Conservation (phyloP, 2,888 invertebrate genomes). For the Isotomurus palustris region DNA sequence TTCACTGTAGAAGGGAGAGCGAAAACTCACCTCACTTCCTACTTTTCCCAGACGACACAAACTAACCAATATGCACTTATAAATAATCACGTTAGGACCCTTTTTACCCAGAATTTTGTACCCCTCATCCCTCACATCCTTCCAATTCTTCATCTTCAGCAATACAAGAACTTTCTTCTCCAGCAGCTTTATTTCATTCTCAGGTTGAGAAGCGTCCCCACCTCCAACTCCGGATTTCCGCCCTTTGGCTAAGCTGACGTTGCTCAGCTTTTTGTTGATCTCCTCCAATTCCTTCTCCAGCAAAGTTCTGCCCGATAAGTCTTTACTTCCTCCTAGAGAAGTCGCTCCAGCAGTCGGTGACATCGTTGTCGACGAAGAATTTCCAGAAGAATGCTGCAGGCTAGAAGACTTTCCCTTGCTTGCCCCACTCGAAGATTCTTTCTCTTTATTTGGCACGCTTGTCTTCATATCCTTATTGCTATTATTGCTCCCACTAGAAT, state of each 20-base stretch:
- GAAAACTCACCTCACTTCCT: constrained; percentile 5
- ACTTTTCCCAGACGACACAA: constrained; percentile 39
- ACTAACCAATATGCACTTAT: constrained; percentile 39
- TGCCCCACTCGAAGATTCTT: neutral
- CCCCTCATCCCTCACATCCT: constrained; percentile 36
- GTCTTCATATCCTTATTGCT: constrained; percentile 9
- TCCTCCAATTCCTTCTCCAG: constrained; percentile 27
- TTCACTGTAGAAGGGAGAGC: neutral
- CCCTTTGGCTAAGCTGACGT: constrained; percentile 8
- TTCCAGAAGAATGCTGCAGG: neutral
- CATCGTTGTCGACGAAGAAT: neutral
- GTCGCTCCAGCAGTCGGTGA: neutral
- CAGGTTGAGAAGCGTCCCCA: constrained; percentile 16
- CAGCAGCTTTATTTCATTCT: constrained; percentile 19
- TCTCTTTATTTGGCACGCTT: constrained; percentile 6
- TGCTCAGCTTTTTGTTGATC: constrained; percentile 11
- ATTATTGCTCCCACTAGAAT: neutral
- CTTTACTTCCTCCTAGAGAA: neutral
- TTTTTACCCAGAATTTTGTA: constrained; percentile 36
- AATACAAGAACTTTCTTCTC: constrained; percentile 24
- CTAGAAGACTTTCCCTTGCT: too few relatives aligned
- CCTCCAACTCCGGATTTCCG: neutral
- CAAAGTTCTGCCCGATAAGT: neutral
- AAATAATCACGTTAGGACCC: constrained; percentile 34
- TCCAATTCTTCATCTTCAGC: constrained; percentile 37